Base-by-base conservation (phyloP, 2,797 vertebrate species). In the Vespertilio murinus region DNA sequence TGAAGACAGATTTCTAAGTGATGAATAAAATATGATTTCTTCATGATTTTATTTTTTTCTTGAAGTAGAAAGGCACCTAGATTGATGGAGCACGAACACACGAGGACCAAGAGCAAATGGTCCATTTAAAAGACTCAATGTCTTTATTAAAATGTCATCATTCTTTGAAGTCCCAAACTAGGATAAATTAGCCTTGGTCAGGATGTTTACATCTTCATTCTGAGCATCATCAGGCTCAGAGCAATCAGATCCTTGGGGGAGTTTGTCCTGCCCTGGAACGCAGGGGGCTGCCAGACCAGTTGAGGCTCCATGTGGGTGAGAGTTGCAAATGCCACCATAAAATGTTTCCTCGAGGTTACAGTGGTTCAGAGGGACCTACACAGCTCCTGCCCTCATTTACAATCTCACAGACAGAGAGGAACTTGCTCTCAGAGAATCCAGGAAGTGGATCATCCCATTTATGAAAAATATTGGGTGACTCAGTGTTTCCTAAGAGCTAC, bases 31-130 rank as follows among this genome's bases (percentile, higher is more conserved):
- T 30, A 64, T 6, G 56, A 11, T 78, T 86, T 82, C n/a, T 61
- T 74, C 67, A n/a, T 87, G 20, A 77, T 75, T 91, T 83, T 20
- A 42, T 82, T 95, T 91, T 95, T 91, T 83, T 83, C 25, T 71
- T 35, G 28, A 71, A 45, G 49, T 13, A 93, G 49, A 82, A 84
- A 81, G 16, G 47, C 3, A 40, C 40, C 52, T 84, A 67, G 11
- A 74, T 54, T 77, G 52, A 84, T 20, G 11, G 42, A 52, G 14
- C 11, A 73, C 12, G 61, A 69, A 38, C 7, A 80, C 2, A 3
- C 59, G 42, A 92, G 40, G 35, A 92, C 0, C 5, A 56, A 49
- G 40, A 91, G 17, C 33, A 61, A 71, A 64, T 8, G 71, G 28
- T 40, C 18, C 54, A 64, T 42, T 90, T 54, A 47, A 80, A 61